A percentile compares a stretch with the other conserved stretches of the same genome.
phyloP scores from a whole-genome alignment of 2,797 vertebrate genomes.

The Vipera latastei region DNA sequence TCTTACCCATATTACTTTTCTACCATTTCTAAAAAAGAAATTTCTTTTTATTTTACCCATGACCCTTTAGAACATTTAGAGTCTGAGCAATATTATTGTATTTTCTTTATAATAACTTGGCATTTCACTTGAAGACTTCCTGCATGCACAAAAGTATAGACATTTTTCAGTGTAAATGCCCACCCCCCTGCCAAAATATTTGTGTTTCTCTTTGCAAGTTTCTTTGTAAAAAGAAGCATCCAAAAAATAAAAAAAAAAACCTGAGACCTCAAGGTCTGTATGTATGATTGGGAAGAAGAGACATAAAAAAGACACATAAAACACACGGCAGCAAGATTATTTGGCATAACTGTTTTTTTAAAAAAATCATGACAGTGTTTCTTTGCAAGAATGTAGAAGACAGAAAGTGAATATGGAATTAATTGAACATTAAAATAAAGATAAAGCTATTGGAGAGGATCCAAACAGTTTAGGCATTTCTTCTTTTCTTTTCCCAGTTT shows the following conservation, averaged over 20 bases:
- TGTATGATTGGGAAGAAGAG: too few relatives aligned
- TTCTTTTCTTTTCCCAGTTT: neutral
- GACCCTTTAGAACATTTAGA: conserved; percentile 30
- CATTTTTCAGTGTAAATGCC: neutral
- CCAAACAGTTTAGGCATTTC: neutral
- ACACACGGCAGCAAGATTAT: conserved; percentile 27
- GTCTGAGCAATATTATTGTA: conserved; percentile 20
- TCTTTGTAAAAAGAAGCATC: conserved; percentile 30
- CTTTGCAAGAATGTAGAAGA: neutral
- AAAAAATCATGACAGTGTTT: conserved; percentile 23
- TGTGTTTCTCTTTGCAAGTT: conserved; percentile 31
- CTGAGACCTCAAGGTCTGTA: neutral
- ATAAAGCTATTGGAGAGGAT: neutral
- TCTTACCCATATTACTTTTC: conserved; percentile 31
- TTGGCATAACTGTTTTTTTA: conserved; percentile 4
- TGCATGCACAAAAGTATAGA: conserved; percentile 18
- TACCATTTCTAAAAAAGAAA: conserved; percentile 4
- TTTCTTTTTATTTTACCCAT: conserved; percentile 26
- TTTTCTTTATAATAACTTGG: conserved; percentile 29
- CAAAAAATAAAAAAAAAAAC: neutral
- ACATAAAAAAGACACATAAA: conserved; percentile 34
- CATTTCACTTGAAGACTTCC: conserved; percentile 4
- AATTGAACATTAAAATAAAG: neutral
- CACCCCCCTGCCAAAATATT: neutral
- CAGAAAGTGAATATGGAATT: conserved; percentile 2